Evolutionary conservation across 2,888 invertebrate species (phyloP).

Genomic region (Drosophila paranaensis): DNA sequence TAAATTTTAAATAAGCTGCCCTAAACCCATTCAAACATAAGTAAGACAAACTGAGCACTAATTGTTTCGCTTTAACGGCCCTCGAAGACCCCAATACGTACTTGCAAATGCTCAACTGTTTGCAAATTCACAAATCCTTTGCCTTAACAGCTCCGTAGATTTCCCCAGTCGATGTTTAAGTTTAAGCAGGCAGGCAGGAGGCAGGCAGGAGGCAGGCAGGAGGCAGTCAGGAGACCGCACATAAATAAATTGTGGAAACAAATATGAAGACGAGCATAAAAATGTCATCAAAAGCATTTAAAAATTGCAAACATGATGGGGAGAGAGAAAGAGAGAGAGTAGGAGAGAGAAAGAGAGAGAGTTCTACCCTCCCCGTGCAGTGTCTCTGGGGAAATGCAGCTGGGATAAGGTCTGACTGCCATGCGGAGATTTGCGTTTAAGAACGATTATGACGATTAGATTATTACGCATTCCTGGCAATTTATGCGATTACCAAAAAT

Average conservation of each 20-base stretch:
- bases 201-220: neutral
- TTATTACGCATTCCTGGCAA: conserved; percentile 79
- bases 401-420: conserved; percentile 19
- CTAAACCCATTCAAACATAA: neutral
- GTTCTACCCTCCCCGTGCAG: no score
- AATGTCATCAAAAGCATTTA: conserved; percentile 78
- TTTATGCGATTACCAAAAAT: conserved; percentile 74
- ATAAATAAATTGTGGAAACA: conserved; percentile 5
- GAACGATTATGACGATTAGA: conserved; percentile 77
- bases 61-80: neutral
- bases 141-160: neutral
- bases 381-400: conserved; percentile 36
- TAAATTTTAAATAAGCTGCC: neutral
- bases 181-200: neutral
- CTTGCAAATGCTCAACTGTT: neutral
- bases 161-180: neutral
- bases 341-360: neutral
- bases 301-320: conserved; percentile 52
- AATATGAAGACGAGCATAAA: conserved; percentile 46
- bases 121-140: conserved; percentile 3
- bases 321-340: neutral
- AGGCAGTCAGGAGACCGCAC: neutral
- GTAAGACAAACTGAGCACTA: neutral
- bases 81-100: neutral
- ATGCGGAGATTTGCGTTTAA: conserved; percentile 56